Base-by-base conservation (phyloP, 2,113 vertebrate species). In the Chionomys nivalis region DNA sequence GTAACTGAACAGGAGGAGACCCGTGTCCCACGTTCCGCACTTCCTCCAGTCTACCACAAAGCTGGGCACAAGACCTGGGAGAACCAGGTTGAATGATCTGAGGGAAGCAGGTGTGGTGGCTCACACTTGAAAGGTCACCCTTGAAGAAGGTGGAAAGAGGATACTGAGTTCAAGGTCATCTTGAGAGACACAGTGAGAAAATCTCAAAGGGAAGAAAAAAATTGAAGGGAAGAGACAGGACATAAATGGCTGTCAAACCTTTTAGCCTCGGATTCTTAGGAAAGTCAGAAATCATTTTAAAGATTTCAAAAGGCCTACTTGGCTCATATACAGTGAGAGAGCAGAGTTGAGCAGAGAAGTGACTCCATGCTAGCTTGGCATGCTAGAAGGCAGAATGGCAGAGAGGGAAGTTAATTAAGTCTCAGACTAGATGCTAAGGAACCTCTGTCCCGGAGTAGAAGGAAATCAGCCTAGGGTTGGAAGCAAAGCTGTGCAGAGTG, bases 351-450 rank as follows among this genome's bases (percentile, higher is more conserved):
- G 55, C 44, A 87, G 87, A 89, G 61, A 96, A 82, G 66, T 26
- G 9, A 36, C 89, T 93, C 91, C 76, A 86, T 58, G 44, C 81
- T 94, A 77, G 85, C 82, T 68, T 82, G 90, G 85, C 85, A 85
- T 70, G 70, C 61, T 85, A 65, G 93, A 82, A 92, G 68, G 72
- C 61, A 79, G 73, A 87, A 95, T 87, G 77, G 42, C 78, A 52
- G 19, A 78, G 77, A 93, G 77, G 77, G 28, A 76, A 93, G 49
- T 89, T 91, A 94, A 94, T 94, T 89, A 96, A 94, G 82, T 90
- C 85, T 21, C 73, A 79, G 89, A 68, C 52, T 58, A 26, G 61
- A 58, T 39, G 63, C 90, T n/a, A 73, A 95, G 94, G 87, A 87
- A 76, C 39, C 23, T 70, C 81, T 70, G 81, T 72, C 73, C 72